Conservation (phyloP, 2,113 vertebrate species). For the Sinocyclocheilus rhinocerous region DNA sequence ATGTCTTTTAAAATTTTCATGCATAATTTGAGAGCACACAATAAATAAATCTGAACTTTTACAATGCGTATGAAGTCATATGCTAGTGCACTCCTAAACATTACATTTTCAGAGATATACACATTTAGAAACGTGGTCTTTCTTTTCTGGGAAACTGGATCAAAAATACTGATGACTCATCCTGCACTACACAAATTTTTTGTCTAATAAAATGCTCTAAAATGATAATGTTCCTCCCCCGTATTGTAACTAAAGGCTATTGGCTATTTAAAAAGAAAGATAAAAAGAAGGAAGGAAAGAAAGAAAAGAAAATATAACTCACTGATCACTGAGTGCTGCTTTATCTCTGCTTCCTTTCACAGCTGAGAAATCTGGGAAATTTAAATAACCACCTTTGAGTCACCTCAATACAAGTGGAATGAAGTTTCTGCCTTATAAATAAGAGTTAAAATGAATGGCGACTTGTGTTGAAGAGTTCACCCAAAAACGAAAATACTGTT, state of each 20-base stretch:
- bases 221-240: neutral
- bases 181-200: neutral
- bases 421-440: neutral
- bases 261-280: neutral
- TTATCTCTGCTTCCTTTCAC: slow-evolving; percentile 13
- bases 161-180: neutral
- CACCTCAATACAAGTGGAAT: neutral
- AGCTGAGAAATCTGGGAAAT: neutral
- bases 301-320: neutral
- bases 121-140: neutral
- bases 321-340: neutral
- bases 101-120: neutral
- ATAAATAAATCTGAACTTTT: neutral
- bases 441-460: neutral
- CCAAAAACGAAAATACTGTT: neutral
- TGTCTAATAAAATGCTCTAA: neutral
- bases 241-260: neutral
- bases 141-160: neutral
- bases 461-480: neutral
- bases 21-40: neutral
- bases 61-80: neutral
- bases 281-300: neutral
- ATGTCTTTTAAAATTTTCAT: neutral
- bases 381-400: neutral
- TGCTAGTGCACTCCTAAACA: neutral